These are phyloP conservation scores for Tauraco erythrolophus DNA, from an alignment of 2,113 vertebrate species.

Conservation along the genomic window DNA sequence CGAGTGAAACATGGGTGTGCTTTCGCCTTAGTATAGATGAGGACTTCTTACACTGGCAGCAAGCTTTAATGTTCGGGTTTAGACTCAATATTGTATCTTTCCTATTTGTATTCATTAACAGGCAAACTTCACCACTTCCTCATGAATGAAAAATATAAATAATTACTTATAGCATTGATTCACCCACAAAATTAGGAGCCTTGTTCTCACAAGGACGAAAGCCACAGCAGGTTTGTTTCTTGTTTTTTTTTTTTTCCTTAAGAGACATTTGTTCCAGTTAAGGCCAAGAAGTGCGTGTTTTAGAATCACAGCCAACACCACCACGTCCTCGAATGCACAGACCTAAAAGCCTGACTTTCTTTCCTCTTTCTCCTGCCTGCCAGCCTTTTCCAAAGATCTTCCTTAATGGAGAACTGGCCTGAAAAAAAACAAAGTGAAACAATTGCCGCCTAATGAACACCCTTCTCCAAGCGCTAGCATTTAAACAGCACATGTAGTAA, in stretches of 20 bases:
- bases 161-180: constrained; percentile 69
- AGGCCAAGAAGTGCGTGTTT: constrained; percentile 60
- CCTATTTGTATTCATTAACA: constrained; percentile 54
- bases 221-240: background rate
- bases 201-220: constrained; percentile 28
- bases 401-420: constrained; percentile 67
- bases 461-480: constrained; percentile 56
- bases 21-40: background rate
- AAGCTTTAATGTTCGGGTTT: background rate
- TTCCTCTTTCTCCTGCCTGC: constrained; percentile 28
- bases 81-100: constrained; percentile 10
- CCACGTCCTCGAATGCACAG: constrained; percentile 29
- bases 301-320: constrained; percentile 54
- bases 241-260: background rate
- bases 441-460: constrained; percentile 75
- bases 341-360: constrained; percentile 48
- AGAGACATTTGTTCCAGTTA: constrained; percentile 67
- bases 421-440: constrained; percentile 66
- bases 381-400: constrained; percentile 68
- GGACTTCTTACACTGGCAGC: background rate
- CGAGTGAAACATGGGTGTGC: background rate
- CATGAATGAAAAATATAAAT: constrained; percentile 63
- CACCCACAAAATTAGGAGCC: constrained; percentile 28
- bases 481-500: constrained; percentile 59
- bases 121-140: constrained; percentile 40